A percentile compares a stretch with the other conserved stretches of the same genome.
Conservation (phyloP, 1,140 invertebrate species). For the Orussus abietinus region DNA sequence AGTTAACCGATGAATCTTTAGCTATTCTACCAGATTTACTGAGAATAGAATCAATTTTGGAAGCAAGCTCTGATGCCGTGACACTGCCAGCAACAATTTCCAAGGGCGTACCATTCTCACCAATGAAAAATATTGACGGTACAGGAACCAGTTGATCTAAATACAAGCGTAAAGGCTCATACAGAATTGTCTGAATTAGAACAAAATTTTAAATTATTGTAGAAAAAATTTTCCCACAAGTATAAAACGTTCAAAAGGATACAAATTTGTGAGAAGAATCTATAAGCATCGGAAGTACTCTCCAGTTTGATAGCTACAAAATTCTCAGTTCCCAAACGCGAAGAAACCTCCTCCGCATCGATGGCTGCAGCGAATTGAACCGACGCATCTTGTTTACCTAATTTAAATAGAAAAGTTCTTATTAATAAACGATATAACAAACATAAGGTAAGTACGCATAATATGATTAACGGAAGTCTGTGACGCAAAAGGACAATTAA, state of each 20-base stretch:
- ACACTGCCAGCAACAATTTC: constrained; percentile 68
- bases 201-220: constrained; percentile 16
- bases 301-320: constrained; percentile 73
- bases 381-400: constrained; percentile 70
- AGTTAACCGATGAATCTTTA: constrained; percentile 26
- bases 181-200: neutral
- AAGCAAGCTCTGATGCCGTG: constrained; percentile 47
- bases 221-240: constrained; percentile 41
- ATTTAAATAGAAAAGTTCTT: constrained; percentile 21
- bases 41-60: constrained; percentile 56
- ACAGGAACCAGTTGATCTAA: constrained; percentile 77
- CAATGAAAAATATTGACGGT: constrained; percentile 84
- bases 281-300: constrained; percentile 66
- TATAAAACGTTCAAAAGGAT: constrained; percentile 55
- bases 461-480: no score
- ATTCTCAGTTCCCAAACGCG: constrained; percentile 54
- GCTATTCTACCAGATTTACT: constrained; percentile 32
- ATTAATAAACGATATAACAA: no score
- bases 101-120: constrained; percentile 68
- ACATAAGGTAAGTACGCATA: no score
- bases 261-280: constrained; percentile 83
- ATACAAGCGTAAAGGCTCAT: constrained; percentile 13
- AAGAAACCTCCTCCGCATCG: constrained; percentile 53
- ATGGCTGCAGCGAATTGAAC: constrained; percentile 58
- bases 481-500: no score